Evolutionary conservation across 2,888 invertebrate species (phyloP).

Genomic region (Meteorus cinctellus): DNA sequence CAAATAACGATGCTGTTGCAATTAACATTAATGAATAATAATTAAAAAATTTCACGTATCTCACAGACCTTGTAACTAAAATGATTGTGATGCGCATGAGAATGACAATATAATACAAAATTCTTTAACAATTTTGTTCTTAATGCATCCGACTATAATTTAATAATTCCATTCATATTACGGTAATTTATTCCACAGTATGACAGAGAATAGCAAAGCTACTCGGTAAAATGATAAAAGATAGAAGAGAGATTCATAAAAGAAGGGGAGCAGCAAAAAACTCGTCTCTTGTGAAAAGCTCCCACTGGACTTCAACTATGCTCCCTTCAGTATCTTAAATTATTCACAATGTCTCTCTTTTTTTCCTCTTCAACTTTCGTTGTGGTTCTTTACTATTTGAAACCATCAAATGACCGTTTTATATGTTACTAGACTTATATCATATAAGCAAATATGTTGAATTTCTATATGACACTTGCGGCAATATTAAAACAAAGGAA

Average conservation of each 20-base stretch:
- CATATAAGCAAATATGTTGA: slow-evolving; percentile 6
- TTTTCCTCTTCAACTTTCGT: neutral
- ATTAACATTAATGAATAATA: neutral
- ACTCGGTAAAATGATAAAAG: neutral
- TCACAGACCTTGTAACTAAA: neutral
- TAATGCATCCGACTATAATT: neutral
- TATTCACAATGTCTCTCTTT: slow-evolving; percentile 22
- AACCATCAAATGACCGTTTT: neutral
- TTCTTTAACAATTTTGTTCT: neutral
- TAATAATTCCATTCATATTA: neutral
- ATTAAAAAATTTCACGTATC: neutral
- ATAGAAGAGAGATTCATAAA: slow-evolving; percentile 6
- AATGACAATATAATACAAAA: neutral
- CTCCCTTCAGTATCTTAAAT: slow-evolving; percentile 9
- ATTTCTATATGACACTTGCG: neutral
- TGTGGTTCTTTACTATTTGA: neutral
- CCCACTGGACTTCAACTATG: neutral
- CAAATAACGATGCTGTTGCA: neutral
- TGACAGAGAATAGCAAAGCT: neutral
- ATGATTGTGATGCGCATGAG: neutral
- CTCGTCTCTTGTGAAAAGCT: neutral
- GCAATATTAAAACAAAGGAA: neutral
- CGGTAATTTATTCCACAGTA: neutral
- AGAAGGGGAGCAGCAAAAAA: neutral
- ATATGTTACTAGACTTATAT: neutral